Conservation (phyloP, 1,140 invertebrate genomes). For the Leptopilina boulardi region DNA sequence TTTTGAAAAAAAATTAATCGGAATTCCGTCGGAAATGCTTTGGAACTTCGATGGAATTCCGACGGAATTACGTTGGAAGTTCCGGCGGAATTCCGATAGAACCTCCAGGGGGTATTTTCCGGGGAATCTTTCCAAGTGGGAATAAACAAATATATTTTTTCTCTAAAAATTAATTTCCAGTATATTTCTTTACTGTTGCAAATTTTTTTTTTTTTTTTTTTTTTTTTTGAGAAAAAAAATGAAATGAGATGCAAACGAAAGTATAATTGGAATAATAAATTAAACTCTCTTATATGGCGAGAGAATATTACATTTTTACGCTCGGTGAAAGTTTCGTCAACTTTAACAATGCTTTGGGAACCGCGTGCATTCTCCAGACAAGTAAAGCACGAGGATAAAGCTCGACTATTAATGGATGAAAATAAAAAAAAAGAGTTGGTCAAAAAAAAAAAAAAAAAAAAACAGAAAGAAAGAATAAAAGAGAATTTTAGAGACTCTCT, state of each 20-base stretch:
- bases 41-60: too few species aligned
- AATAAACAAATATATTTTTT: too few species aligned
- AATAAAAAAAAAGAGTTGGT: constrained; percentile 4
- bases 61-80: too few species aligned
- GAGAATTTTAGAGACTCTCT: background rate
- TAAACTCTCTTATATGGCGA: background rate
- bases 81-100: too few species aligned
- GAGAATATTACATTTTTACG: background rate
- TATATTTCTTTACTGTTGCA: too few species aligned
- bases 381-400: constrained; percentile 14
- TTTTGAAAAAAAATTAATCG: too few species aligned
- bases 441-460: background rate
- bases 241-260: background rate
- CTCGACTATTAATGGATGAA: constrained; percentile 14
- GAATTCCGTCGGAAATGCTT: too few species aligned
- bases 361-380: background rate
- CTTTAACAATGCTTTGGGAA: background rate
- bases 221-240: background rate
- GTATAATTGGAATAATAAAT: background rate
- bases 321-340: background rate
- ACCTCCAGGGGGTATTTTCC: too few species aligned
- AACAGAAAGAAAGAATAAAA: background rate
- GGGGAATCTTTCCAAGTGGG: too few species aligned
- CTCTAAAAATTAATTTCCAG: too few species aligned
- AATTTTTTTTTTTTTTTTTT: background rate